phyloP scores from a whole-genome alignment of 2,113 vertebrate genomes.

The Platanista minor region DNA sequence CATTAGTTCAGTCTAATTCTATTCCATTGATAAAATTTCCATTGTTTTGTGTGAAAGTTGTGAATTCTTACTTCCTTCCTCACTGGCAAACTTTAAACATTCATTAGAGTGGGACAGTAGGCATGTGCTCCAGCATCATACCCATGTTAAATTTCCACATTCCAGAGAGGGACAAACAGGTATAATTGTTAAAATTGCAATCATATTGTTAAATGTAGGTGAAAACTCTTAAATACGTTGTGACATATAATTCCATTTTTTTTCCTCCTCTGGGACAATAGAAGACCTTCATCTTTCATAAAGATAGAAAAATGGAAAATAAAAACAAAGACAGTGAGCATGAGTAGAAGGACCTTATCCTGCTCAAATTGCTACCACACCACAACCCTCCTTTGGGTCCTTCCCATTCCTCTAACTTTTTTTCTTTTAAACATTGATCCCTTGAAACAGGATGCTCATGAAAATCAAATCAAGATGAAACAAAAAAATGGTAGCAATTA shows the following conservation, averaged over 20 bases:
- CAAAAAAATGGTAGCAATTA: background rate
- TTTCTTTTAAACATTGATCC: background rate
- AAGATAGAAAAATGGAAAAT: background rate
- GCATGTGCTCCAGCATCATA: background rate
- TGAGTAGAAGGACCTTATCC: background rate
- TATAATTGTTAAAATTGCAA: background rate
- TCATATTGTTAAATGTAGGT: background rate
- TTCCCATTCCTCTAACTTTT: background rate
- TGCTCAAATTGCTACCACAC: background rate
- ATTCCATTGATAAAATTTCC: background rate
- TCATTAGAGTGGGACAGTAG: background rate
- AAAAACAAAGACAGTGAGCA: background rate
- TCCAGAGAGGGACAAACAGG: background rate
- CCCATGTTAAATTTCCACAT: background rate
- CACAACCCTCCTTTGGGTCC: background rate
- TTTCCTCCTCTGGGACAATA: background rate
- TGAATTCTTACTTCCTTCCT: background rate
- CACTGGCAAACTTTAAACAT: background rate
- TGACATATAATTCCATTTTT: background rate
- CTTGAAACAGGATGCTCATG: constrained; percentile 1
- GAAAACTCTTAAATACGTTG: background rate
- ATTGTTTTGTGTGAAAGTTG: background rate
- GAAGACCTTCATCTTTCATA: background rate
- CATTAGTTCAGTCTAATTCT: background rate
- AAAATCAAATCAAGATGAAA: constrained; percentile 33